Percentiles rank a stretch among this genome's conserved stretches.
These are phyloP conservation scores for Pollenia amentaria DNA, from an alignment of 2,888 invertebrate genomes.

Conservation along the genomic window DNA sequence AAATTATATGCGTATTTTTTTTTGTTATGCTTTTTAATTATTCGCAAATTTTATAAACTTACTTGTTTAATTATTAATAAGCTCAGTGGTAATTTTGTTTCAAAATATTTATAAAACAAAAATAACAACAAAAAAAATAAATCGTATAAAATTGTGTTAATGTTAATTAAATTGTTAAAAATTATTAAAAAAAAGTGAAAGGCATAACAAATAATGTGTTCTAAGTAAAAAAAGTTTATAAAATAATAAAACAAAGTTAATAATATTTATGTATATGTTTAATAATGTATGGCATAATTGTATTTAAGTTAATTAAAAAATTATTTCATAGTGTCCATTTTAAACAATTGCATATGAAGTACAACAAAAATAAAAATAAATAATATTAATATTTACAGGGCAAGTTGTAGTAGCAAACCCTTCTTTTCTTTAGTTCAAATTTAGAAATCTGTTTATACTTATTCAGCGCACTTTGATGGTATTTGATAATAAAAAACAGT, in stretches of 20 bases:
- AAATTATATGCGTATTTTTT: background rate
- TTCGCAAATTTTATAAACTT: conserved; percentile 3
- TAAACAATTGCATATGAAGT: background rate
- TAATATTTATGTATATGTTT: conserved; percentile 1
- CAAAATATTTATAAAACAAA: background rate
- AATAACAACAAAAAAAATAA: background rate
- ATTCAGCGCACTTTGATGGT: too few relatives aligned
- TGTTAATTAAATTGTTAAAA: conserved; percentile 54
- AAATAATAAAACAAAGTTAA: background rate
- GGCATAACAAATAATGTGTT: conserved; percentile 26
- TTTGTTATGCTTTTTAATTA: background rate
- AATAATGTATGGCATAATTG: conserved; percentile 34
- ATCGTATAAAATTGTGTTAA: conserved; percentile 2
- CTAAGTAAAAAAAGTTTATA: conserved; percentile 4
- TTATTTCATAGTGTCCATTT: conserved; percentile 2
- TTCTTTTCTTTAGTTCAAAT: too few relatives aligned
- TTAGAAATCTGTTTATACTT: too few relatives aligned
- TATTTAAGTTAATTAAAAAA: conserved; percentile 54
- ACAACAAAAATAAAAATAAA: background rate
- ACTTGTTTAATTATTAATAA: conserved; percentile 16
- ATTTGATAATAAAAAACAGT: too few relatives aligned
- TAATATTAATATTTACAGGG: too few relatives aligned
- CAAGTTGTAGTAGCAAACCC: too few relatives aligned
- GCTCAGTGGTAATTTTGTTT: conserved; percentile 26
- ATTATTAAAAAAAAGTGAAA: conserved; percentile 5